Conservation (phyloP, 2,888 invertebrate species). For the Anticlea derivata region DNA sequence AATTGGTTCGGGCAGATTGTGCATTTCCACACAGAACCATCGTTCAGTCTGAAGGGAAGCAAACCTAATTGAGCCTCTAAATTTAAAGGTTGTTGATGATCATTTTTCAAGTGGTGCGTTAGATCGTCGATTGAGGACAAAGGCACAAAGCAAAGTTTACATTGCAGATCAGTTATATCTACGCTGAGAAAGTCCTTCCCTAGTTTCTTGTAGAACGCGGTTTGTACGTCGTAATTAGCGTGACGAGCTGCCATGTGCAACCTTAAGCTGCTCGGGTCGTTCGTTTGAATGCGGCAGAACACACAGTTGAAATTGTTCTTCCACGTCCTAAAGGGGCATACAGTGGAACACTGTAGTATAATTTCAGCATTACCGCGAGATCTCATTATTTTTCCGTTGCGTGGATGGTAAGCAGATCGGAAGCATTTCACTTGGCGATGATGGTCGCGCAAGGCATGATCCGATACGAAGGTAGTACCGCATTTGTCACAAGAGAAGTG, state of each 20-base stretch:
- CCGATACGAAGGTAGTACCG: conserved; percentile 70
- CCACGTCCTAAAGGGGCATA: conserved; percentile 74
- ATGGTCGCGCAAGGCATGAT: conserved; percentile 69
- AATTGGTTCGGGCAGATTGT: conserved; percentile 74
- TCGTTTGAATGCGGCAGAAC: conserved; percentile 72
- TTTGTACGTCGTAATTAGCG: conserved; percentile 67
- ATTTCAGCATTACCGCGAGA: conserved; percentile 73
- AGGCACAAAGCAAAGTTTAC: conserved; percentile 69
- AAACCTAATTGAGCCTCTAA: conserved; percentile 71
- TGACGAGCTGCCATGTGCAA: conserved; percentile 65
- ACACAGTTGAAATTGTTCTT: conserved; percentile 75
- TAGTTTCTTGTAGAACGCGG: conserved; percentile 75
- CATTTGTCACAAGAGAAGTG: conserved; percentile 73
- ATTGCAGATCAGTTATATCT: conserved; percentile 74
- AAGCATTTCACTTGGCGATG: conserved; percentile 73
- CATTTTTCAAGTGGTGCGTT: conserved; percentile 67
- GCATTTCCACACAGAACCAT: conserved; percentile 73
- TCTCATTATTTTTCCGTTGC: conserved; percentile 65
- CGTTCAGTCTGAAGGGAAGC: conserved; percentile 67
- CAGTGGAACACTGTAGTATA: conserved; percentile 72
- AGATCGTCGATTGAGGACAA: conserved; percentile 63
- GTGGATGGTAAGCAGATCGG: conserved; percentile 67
- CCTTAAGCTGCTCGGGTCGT: conserved; percentile 64
- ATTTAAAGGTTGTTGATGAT: conserved; percentile 69
- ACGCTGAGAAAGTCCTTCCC: conserved; percentile 75